Percentiles rank a stretch among this genome's conserved stretches.
Conservation (phyloP, 2,888 invertebrate genomes). For the Colletes collaris region DNA sequence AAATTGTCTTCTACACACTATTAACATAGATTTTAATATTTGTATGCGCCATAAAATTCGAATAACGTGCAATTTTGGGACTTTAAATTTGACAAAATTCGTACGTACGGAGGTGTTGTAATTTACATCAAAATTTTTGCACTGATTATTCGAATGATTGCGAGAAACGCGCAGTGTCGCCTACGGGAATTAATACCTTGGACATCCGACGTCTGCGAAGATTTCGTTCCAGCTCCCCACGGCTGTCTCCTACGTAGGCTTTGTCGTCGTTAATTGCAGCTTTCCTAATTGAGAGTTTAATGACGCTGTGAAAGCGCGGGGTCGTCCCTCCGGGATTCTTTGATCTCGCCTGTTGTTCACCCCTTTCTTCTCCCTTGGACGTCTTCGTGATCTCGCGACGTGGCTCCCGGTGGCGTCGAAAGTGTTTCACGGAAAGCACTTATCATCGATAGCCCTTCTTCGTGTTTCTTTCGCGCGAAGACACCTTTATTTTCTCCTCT, state of each 20-base stretch:
- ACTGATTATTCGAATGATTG: not conserved
- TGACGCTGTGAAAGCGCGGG: slow-evolving; percentile 43
- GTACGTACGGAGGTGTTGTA: too few species aligned
- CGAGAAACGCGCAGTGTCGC: not conserved
- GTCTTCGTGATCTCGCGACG: slow-evolving; percentile 24
- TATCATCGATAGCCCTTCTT: slow-evolving; percentile 29
- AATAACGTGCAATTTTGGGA: too few species aligned
- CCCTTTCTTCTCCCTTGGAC: not conserved
- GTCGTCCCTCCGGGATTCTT: slow-evolving; percentile 48
- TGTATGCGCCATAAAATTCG: too few species aligned
- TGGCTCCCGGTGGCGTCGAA: slow-evolving; percentile 15
- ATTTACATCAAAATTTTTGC: not conserved
- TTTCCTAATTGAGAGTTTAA: slow-evolving; percentile 68
- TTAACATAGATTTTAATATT: too few species aligned
- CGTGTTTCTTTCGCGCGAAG: too few species aligned
- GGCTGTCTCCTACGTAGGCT: slow-evolving; percentile 20
- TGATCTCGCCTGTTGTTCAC: slow-evolving; percentile 43
- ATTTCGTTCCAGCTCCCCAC: slow-evolving; percentile 13
- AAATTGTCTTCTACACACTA: too few species aligned
- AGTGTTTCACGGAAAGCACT: slow-evolving; percentile 28
- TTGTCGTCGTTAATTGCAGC: slow-evolving; percentile 63
- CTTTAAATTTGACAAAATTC: too few species aligned
- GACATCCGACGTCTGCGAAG: slow-evolving; percentile 13
- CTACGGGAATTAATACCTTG: slow-evolving; percentile 15
- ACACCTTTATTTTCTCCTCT: too few species aligned